A percentile compares a stretch with the other conserved stretches of the same genome.
Evolutionary conservation across 1,140 invertebrate genomes (phyloP).

Genomic region (Cydia splendana): DNA sequence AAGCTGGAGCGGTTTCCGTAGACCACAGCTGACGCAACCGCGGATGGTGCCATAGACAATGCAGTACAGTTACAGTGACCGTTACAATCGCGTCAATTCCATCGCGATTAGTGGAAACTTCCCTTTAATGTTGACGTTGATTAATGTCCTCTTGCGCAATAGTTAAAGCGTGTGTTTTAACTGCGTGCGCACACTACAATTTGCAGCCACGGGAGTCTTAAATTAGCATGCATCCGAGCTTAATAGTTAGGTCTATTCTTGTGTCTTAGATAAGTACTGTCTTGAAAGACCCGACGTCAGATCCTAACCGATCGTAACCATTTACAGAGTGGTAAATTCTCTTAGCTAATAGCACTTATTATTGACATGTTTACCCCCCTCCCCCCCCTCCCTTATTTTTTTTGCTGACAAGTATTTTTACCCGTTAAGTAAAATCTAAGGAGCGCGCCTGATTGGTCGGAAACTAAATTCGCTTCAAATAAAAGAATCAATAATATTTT

Average conservation of each 20-base stretch:
- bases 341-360: too few relatives aligned
- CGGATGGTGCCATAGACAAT: slow-evolving; percentile 53
- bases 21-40: slow-evolving; percentile 42
- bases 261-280: background rate
- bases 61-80: slow-evolving; percentile 26
- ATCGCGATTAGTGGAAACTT: slow-evolving; percentile 25
- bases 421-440: background rate
- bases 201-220: background rate
- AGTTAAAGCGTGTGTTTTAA: background rate
- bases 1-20: slow-evolving; percentile 2
- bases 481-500: too few relatives aligned
- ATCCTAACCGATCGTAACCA: too few relatives aligned
- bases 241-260: background rate
- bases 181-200: background rate
- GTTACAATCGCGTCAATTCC: slow-evolving; percentile 23
- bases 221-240: background rate
- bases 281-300: background rate
- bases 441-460: too few relatives aligned
- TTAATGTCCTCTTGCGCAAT: slow-evolving; percentile 7
- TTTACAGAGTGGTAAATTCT: too few relatives aligned
- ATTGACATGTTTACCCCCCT: too few relatives aligned
- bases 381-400: too few relatives aligned
- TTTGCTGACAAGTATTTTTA: background rate
- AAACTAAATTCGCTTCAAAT: too few relatives aligned
- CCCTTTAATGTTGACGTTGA: slow-evolving; percentile 21